These are phyloP conservation scores for Zosterops japonicus DNA, from an alignment of 2,113 vertebrate species.

Conservation along the genomic window DNA sequence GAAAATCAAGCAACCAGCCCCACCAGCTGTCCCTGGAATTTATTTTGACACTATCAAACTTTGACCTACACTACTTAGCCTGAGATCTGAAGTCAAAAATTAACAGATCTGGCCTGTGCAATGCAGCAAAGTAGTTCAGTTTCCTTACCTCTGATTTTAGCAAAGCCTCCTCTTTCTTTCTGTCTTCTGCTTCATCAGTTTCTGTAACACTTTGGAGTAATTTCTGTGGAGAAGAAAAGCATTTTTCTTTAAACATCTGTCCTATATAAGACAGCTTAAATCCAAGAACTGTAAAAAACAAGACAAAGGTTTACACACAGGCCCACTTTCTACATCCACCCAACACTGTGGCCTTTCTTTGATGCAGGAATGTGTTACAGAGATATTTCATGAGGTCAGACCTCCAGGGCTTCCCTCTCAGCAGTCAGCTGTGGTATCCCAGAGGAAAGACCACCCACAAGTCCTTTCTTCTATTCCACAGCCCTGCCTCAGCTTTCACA, in stretches of 20 bases:
- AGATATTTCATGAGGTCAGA: not conserved
- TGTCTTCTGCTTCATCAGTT: conserved; percentile 15
- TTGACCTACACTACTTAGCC: not conserved
- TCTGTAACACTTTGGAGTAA: conserved; percentile 26
- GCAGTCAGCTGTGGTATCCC: not conserved
- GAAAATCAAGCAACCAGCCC: not conserved
- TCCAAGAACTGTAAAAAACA: not conserved
- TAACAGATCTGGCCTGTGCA: not conserved
- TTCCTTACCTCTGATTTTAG: conserved; percentile 72
- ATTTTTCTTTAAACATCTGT: not conserved
- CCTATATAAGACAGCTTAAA: not conserved
- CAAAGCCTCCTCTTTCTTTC: conserved; percentile 11
- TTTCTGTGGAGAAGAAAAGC: conserved; percentile 35
- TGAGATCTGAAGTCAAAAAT: not conserved
- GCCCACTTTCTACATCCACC: not conserved
- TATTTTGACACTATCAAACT: not conserved
- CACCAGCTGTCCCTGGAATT: not conserved
- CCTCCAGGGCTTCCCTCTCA: not conserved
- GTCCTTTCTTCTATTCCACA: not conserved
- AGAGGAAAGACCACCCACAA: not conserved
- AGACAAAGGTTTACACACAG: not conserved
- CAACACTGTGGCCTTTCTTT: not conserved
- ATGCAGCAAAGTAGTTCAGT: not conserved
- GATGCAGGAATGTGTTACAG: not conserved
- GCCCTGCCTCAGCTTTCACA: not conserved